Evolutionary conservation across 1,140 invertebrate species (phyloP), one percentile per base, ranked within the genome.

Genomic region (Belonocnema kinseyi): DNA sequence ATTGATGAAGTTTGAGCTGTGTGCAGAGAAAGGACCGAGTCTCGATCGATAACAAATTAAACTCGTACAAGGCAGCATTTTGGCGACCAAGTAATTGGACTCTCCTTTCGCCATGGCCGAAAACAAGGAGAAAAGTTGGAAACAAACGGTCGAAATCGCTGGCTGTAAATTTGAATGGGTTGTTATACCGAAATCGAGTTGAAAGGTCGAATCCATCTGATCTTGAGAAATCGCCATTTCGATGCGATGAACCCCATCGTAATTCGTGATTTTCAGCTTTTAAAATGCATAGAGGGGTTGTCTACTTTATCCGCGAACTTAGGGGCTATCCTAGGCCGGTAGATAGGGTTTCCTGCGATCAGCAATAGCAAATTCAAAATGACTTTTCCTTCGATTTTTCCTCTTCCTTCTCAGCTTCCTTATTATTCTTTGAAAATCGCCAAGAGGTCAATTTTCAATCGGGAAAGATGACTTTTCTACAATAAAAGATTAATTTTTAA

Each of bases 211-310:
- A 14, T 40, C 61, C 2, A 26, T 66, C 12, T 33, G 61, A 66
- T 66, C 61, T 66, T 66, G 61, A 66, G 61, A 40, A 66, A 66
- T 40, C 61, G 14, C 61, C 61, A 66, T 40, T 66, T 66, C 61
- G 40, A 66, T 66, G 61, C 61, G n/a, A 66, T 40, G 26, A 40
- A 66, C 21, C 61, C 61, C 61, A 66, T 66, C 61, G 61, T 66
- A 66, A 66, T 66, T 66, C 61, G n/a, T 33, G n/a, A 33, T 66
- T 66, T 66, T 66, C 33, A 66, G 40, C 61, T 66, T 66, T 66
- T 66, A 66, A 66, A 66, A 66, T 66, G 61, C 61, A 66, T 66
- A 7, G 33, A 66, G 26, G 61, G 58, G 12, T 26, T 21, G 21
- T 66, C 19, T 26, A 26, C 40, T 61, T 66, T 66, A 66, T 66